Percentiles rank a stretch among this genome's conserved stretches.
phyloP scores from a whole-genome alignment of 1,140 invertebrate species.

The Drosophila miranda region DNA sequence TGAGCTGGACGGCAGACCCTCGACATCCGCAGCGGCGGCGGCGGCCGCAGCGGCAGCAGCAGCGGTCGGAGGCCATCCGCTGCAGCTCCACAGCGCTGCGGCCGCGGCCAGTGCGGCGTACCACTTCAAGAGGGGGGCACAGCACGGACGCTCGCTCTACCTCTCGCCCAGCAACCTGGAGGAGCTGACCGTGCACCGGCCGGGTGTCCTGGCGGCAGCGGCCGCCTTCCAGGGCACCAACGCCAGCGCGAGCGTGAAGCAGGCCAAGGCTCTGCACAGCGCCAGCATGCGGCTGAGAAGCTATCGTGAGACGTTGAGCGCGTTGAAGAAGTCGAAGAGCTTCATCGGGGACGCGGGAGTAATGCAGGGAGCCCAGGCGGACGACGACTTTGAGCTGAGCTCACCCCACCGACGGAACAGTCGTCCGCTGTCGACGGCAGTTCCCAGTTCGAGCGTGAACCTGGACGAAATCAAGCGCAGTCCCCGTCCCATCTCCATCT shows the following conservation, averaged over 20 bases:
- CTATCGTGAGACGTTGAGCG: slow-evolving; percentile 76
- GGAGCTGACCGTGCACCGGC: slow-evolving; percentile 72
- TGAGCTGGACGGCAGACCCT: slow-evolving; percentile 73
- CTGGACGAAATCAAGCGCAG: slow-evolving; percentile 78
- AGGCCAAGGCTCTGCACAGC: slow-evolving; percentile 81
- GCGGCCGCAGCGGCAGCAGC: slow-evolving; percentile 54
- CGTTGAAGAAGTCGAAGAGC: slow-evolving; percentile 82
- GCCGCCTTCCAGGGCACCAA: slow-evolving; percentile 79
- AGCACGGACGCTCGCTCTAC: slow-evolving; percentile 76
- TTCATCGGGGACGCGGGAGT: slow-evolving; percentile 69
- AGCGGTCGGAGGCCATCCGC: slow-evolving; percentile 41
- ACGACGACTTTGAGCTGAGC: slow-evolving; percentile 78
- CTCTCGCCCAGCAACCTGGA: slow-evolving; percentile 79
- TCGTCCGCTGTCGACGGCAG: slow-evolving; percentile 72
- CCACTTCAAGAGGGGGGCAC: slow-evolving; percentile 78
- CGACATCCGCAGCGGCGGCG: slow-evolving; percentile 59
- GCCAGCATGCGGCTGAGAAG: slow-evolving; percentile 75
- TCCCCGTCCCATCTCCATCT: slow-evolving; percentile 70
- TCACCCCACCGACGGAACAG: slow-evolving; percentile 82
- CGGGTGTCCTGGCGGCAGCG: slow-evolving; percentile 66
- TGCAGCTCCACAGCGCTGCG: slow-evolving; percentile 74
- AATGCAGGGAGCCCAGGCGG: slow-evolving; percentile 29
- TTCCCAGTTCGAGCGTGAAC: slow-evolving; percentile 51
- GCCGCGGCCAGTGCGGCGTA: slow-evolving; percentile 75
- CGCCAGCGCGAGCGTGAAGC: slow-evolving; percentile 76